A percentile compares a stretch with the other conserved stretches of the same genome.
phyloP scores from a whole-genome alignment of 2,888 invertebrate species.

The Saturnia pavonia region DNA sequence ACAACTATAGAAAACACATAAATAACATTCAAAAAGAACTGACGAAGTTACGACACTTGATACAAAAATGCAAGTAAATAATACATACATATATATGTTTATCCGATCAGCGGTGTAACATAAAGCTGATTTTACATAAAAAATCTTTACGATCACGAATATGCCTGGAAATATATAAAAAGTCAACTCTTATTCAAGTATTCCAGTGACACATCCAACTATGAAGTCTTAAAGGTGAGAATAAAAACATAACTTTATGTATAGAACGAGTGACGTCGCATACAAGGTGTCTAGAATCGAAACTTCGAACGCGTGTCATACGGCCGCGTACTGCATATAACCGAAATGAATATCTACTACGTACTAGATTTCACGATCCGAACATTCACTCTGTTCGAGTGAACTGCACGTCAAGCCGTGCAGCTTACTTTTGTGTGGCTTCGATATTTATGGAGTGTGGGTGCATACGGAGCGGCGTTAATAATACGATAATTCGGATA shows the following conservation, averaged over 20 bases:
- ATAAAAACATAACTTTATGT: conserved; percentile 46
- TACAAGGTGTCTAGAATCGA: conserved; percentile 20
- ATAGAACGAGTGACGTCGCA: conserved; percentile 20
- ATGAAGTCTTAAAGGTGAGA: conserved; percentile 43
- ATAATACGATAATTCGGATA: too few relatives aligned
- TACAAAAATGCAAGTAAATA: neutral
- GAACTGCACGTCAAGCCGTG: too few relatives aligned
- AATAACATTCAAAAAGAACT: conserved; percentile 16
- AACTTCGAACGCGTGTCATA: conserved; percentile 9
- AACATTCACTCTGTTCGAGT: too few relatives aligned
- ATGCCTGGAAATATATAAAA: conserved; percentile 23
- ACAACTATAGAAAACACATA: neutral
- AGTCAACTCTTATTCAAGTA: conserved; percentile 26
- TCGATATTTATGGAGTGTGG: too few relatives aligned
- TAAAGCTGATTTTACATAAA: conserved; percentile 1
- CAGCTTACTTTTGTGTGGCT: too few relatives aligned
- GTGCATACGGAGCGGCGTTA: too few relatives aligned
- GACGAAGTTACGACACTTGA: conserved; percentile 15
- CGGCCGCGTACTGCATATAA: conserved; percentile 4
- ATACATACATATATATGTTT: neutral
- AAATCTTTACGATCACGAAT: conserved; percentile 20
- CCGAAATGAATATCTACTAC: too few relatives aligned
- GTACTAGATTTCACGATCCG: too few relatives aligned
- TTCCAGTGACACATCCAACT: conserved; percentile 43
- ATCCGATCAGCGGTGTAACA: neutral